Conservation (phyloP, 2,113 vertebrate species). For the Uropsilus gracilis region DNA sequence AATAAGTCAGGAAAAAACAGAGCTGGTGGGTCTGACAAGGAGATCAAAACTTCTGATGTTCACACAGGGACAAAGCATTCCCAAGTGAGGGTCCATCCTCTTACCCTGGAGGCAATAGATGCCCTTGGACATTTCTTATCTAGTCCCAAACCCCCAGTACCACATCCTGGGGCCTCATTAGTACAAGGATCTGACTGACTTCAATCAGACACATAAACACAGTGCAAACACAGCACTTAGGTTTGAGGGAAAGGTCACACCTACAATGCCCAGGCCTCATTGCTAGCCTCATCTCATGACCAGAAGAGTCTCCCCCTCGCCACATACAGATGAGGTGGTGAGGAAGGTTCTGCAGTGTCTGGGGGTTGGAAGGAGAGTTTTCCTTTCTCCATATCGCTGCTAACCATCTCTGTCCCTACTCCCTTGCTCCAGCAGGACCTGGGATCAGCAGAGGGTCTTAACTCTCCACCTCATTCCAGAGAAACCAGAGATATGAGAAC, state of each 20-base stretch:
- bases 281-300: neutral
- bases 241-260: neutral
- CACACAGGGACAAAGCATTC: neutral
- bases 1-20: neutral
- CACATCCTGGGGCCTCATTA: neutral
- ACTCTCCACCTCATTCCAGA: neutral
- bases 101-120: neutral
- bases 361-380: neutral
- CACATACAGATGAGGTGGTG: neutral
- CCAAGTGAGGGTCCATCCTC: neutral
- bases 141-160: neutral
- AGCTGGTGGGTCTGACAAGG: neutral
- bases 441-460: neutral
- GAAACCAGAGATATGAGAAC: neutral
- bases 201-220: too few relatives aligned
- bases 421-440: neutral
- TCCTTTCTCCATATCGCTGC: neutral
- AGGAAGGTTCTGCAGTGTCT: neutral
- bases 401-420: neutral
- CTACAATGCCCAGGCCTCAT: neutral
- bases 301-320: accelerated
- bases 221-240: neutral
- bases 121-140: neutral
- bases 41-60: neutral
- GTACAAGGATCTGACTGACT: neutral